Percentiles rank a stretch among this genome's conserved stretches.
phyloP scores from a whole-genome alignment of 1,140 invertebrate genomes.

The Euborellia annulipes region DNA sequence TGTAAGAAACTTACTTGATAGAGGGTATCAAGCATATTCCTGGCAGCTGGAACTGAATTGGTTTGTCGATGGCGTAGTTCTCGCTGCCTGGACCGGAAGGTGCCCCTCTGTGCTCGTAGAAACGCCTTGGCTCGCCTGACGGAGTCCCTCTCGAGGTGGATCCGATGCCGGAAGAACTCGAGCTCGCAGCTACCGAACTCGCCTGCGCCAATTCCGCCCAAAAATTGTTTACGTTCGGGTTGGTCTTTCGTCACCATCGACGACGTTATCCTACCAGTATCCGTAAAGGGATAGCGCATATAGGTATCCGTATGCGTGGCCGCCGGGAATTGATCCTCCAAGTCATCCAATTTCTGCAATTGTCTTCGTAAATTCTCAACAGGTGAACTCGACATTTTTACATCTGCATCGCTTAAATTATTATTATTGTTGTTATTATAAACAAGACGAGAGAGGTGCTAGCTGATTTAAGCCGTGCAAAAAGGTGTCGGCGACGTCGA shows the following conservation, averaged over 20 bases:
- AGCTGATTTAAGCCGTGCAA: slow-evolving; percentile 44
- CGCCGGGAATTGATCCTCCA: slow-evolving; percentile 60
- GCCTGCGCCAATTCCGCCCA: slow-evolving; percentile 1
- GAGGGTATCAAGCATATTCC: slow-evolving; percentile 42
- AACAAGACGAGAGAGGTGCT: slow-evolving; percentile 39
- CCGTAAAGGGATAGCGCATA: slow-evolving; percentile 53
- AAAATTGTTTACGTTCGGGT: no score
- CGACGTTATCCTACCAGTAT: slow-evolving; percentile 34
- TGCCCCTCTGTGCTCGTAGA: slow-evolving; percentile 36
- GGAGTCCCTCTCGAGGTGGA: slow-evolving; percentile 58
- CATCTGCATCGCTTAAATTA: slow-evolving; percentile 12
- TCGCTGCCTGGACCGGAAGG: slow-evolving; percentile 38
- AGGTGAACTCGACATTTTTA: slow-evolving; percentile 39
- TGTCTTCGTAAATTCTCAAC: slow-evolving; percentile 60
- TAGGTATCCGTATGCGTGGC: slow-evolving; percentile 45
- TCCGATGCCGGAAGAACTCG: slow-evolving; percentile 63
- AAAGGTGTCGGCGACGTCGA: slow-evolving; percentile 35
- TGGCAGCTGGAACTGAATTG: slow-evolving; percentile 26
- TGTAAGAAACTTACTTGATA: slow-evolving; percentile 37
- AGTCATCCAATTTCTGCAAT: slow-evolving; percentile 56
- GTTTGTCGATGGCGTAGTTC: slow-evolving; percentile 38
- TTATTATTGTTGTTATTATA: slow-evolving; percentile 17
- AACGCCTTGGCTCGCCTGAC: slow-evolving; percentile 56
- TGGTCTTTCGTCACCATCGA: background rate
- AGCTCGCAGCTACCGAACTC: slow-evolving; percentile 38